Conservation (phyloP, 2,797 vertebrate genomes). For the Mus caroli region DNA sequence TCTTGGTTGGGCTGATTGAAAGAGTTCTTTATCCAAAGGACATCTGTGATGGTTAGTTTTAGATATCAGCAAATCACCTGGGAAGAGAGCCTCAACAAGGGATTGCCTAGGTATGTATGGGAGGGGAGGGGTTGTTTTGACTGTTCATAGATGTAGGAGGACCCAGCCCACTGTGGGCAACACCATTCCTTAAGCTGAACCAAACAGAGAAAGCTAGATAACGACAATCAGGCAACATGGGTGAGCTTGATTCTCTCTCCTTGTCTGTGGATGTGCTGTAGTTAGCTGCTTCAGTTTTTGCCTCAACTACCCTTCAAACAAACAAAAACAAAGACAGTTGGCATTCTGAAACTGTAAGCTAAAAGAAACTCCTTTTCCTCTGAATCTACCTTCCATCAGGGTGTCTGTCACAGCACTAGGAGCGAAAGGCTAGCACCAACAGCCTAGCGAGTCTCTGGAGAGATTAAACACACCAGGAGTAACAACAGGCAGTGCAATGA, state of each 20-base stretch:
- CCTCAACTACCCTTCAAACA: neutral
- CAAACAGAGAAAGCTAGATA: neutral
- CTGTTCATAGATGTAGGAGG: neutral
- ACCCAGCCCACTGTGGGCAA: neutral
- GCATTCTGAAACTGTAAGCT: neutral
- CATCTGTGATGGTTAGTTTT: neutral
- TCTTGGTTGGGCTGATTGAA: neutral
- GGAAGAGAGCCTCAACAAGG: neutral
- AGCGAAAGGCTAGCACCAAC: neutral
- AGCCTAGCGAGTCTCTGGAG: neutral
- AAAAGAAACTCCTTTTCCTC: neutral
- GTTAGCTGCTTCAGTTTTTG: neutral
- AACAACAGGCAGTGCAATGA: neutral
- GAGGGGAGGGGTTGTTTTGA: neutral
- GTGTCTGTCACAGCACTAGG: neutral
- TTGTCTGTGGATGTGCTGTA: neutral
- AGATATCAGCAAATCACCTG: neutral
- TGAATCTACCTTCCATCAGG: neutral
- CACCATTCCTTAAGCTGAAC: neutral
- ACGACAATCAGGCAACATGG: neutral
- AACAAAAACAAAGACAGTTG: neutral
- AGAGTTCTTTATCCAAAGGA: neutral
- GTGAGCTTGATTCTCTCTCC: neutral
- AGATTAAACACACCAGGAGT: neutral
- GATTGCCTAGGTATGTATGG: neutral